Base-by-base conservation (phyloP, 2,888 invertebrate species). In the Onchidella celtica region DNA sequence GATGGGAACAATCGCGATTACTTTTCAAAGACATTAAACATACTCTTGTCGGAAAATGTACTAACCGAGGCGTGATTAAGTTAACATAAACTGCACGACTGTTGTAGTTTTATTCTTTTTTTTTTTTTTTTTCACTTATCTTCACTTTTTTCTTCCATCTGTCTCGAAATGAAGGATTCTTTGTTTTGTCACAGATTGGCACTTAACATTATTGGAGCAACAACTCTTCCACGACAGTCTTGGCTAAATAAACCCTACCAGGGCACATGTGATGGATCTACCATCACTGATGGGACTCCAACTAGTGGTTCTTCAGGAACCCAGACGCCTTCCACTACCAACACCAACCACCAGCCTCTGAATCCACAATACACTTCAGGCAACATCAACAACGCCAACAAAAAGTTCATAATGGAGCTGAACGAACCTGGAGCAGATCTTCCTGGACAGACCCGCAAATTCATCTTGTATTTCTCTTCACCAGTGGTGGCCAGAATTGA, bases 351-450 rank as follows among this genome's bases (percentile, higher is more conserved):
- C 74, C 59, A 29, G 24, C 69, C 78, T 0, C 72, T 55, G 38
- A 79, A 82, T 29, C 34, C 73, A 24, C 72, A 47, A 17, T 69
- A 78, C 40, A 59, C 69, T 17, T 61, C 61, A 2, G 24, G 21
- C 17, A 59, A 69, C 29, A 63, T 79, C 79, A 21, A 3, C 27
- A 11, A 27, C 21, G 73, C 85, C 34, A 86, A 85, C 32, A 85
- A 80, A 0, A 88, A 88, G 78, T 89, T 89, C 74, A 82, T 89
- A 14, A 70, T 90, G 79, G 90, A 90, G 79, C 82, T 90, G 11
- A 86, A 89, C 72, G 90, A 90, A 78, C 90, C 88, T 1, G 89
- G 88, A 2, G 83, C 79, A 9, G 83, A 82, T 2, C 84, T 90
- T 2, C 88, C 88, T 9, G 79, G 81, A 0, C 87, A 87, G 81